Percentiles rank a stretch among this genome's conserved stretches.
These are phyloP conservation scores for Brachionus sp. DNA, from an alignment of 1,140 invertebrate species.

Conservation along the genomic window DNA sequence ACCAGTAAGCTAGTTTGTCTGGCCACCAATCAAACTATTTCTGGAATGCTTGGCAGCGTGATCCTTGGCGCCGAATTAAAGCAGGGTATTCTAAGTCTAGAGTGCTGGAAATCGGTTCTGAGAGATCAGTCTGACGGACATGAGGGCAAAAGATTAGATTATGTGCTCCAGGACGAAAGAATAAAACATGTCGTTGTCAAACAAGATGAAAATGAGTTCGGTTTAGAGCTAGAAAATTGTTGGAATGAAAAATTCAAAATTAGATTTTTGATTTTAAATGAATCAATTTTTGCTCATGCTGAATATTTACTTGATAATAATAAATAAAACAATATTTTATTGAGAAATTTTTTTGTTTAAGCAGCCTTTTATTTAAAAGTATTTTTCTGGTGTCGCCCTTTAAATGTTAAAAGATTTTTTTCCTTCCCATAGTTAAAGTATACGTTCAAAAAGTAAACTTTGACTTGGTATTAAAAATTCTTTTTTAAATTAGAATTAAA, in stretches of 20 bases:
- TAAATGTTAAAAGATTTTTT: too few species aligned
- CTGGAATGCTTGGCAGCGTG: neutral
- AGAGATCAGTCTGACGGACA: neutral
- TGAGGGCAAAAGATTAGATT: neutral
- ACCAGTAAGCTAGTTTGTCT: neutral
- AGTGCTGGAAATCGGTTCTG: neutral
- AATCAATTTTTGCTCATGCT: neutral
- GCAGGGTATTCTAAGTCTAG: neutral
- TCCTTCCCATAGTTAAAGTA: too few species aligned
- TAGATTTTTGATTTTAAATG: neutral
- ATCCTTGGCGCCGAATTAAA: neutral
- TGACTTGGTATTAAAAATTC: too few species aligned
- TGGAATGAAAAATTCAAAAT: conserved; percentile 16
- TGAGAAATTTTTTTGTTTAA: too few species aligned
- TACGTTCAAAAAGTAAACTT: too few species aligned
- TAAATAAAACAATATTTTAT: too few species aligned
- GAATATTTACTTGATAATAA: neutral
- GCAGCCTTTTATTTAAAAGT: too few species aligned
- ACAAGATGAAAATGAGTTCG: neutral
- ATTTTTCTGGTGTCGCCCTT: too few species aligned
- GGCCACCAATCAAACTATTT: neutral
- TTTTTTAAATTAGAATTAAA: too few species aligned
- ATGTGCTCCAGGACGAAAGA: neutral
- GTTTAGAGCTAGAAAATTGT: neutral
- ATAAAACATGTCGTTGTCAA: neutral